Conservation (phyloP, 2,888 invertebrate genomes). For the Pandemis corylana region DNA sequence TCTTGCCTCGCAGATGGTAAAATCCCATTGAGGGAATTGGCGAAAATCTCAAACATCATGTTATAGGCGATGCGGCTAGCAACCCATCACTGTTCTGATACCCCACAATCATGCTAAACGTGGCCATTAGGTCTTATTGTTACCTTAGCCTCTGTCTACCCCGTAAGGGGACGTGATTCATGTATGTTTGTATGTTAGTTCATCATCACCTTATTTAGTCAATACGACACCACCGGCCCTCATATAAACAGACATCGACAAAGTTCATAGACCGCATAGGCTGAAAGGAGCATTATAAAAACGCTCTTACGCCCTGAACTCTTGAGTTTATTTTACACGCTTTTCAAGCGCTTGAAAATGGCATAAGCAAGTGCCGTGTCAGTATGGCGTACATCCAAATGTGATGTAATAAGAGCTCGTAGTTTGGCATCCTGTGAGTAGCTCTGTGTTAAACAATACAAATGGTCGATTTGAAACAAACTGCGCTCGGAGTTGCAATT, state of each 20-base stretch:
- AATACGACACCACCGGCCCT: conserved; percentile 43
- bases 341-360: conserved; percentile 45
- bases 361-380: conserved; percentile 48
- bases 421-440: conserved; percentile 48
- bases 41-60: too few species aligned
- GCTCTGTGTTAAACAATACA: conserved; percentile 50
- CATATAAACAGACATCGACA: conserved; percentile 57
- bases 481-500: conserved; percentile 42
- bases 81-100: too few species aligned
- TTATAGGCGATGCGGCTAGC: too few species aligned
- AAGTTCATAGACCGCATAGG: conserved; percentile 54
- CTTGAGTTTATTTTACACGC: neutral
- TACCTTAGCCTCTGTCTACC: too few species aligned
- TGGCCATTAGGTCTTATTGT: too few species aligned
- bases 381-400: conserved; percentile 54
- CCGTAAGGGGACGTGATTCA: too few species aligned
- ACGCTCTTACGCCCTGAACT: conserved; percentile 25
- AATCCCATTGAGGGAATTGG: too few species aligned
- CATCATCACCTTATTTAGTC: neutral
- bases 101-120: too few species aligned
- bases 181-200: too few species aligned
- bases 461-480: conserved; percentile 59
- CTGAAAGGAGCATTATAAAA: conserved; percentile 49
- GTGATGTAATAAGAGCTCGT: conserved; percentile 49
- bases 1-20: too few species aligned